Evolutionary conservation across 2,797 vertebrate species (phyloP), one percentile per base, ranked within the genome.

Genomic region (Lerista edwardsae): DNA sequence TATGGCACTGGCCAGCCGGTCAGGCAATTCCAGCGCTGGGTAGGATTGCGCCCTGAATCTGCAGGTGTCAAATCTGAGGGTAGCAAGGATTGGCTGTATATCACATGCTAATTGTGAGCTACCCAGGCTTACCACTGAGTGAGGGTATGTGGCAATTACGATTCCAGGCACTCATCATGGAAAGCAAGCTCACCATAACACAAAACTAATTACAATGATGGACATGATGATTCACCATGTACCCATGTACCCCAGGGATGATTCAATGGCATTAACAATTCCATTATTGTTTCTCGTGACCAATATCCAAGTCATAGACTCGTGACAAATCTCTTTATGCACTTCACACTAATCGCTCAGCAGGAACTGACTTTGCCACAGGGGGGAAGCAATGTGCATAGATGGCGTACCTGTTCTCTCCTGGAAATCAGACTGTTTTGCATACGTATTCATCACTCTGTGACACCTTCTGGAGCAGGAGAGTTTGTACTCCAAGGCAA

Each of bases 301-400:
- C 59, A 72, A 55, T 65, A 34, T 17, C 25, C 44, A 64, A 59
- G 47, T 75, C 47, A 76, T 34, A 47, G 39, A 69, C 55, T 23
- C 59, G 47, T 29, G n/a, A n/a, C 79, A 76, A 21, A 75, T 69
- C n/a, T 57, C 62, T 75, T 51, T 62, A 25, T 44, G 7, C 19
- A n/a, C 64, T 77, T 77, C 25, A 64, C 27, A 51, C 34, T 76
- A 82, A 77, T 69, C 39, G 77, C 29, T 86, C 27, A 69, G 59
- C 31, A 55, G 64, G 31, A 76, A 72, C 17, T 39, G 75, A 44
- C 36, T 86, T 77, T 65, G 57, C 44, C 61, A 61, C 41, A 29
- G 34, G 61, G 41, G 47, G 61, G n/a, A 44, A 73, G 21, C 55
- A 7, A 25, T 44, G 27, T 34, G 31, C 75, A 75, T 82, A 61